Base-by-base conservation (phyloP, 2,113 vertebrate species). In the Hippocampus mohnikei region DNA sequence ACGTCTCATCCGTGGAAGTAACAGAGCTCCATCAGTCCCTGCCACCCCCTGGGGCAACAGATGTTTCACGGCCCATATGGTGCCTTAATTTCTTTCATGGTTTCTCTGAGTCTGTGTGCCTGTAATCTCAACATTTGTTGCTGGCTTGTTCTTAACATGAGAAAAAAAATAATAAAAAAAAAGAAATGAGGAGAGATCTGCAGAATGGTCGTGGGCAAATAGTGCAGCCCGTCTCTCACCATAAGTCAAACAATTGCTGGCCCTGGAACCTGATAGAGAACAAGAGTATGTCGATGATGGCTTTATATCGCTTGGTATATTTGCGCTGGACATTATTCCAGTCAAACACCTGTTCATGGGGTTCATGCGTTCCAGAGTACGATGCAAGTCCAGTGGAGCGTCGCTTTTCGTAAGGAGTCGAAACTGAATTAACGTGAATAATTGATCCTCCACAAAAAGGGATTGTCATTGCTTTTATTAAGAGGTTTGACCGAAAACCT, bases 61-160 rank as follows among this genome's bases (percentile, higher is more conserved):
- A 93, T 94, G 91, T 90, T 90, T 85, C 85, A 85, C 77, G 73
- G 87, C 88, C 79, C 64, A 70, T 90, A 92, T 93, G 91, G 84
- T 88, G 81, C 77, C 76, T 76, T 88, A 82, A 81, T 65, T 85
- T 81, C 68, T 79, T 80, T 81, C 61, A 63, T 61, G 60, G 67
- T 72, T 61, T 72, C 70, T 71, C 62, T 73, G 66, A 67, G 11
- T 69, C 66, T 76, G 50, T 61, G 53, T 44, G 60, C 5, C 33
- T 80, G 64, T 73, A 65, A 80, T 82, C 64, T 73, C 66, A 78
- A 70, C 72, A 81, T 82, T 79, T 87, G 77, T 80, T 81, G 62
- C 69, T 70, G 44, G 73, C 18, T 67, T 75, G 23, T 67, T 79
- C 81, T 37, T 84, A 65, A 73, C 53, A 66, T 53, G 72, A 73